These are phyloP conservation scores for Hydrochoerus hydrochaeris DNA, from an alignment of 2,113 vertebrate species.

Conservation along the genomic window DNA sequence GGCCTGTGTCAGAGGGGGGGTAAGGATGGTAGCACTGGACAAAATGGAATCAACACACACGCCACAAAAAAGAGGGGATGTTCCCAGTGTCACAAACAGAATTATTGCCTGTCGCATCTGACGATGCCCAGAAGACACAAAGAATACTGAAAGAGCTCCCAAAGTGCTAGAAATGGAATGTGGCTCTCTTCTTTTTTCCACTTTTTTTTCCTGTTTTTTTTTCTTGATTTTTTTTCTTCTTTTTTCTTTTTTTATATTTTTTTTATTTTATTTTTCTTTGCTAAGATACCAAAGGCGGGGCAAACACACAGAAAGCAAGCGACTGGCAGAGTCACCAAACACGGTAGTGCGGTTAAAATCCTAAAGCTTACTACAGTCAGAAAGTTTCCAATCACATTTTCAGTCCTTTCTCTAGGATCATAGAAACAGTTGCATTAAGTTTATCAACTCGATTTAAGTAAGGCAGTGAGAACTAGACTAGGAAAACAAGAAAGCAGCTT, in stretches of 20 bases:
- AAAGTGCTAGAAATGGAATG: slow-evolving; percentile 91
- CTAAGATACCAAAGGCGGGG: slow-evolving; percentile 89
- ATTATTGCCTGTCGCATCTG: slow-evolving; percentile 91
- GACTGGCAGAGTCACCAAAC: slow-evolving; percentile 91
- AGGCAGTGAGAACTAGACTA: slow-evolving; percentile 93
- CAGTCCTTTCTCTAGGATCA: slow-evolving; percentile 87
- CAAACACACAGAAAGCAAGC: slow-evolving; percentile 90
- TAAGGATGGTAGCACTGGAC: slow-evolving; percentile 87
- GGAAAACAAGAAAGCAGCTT: slow-evolving; percentile 90
- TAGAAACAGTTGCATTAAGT: slow-evolving; percentile 92
- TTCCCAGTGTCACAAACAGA: slow-evolving; percentile 92
- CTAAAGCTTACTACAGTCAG: slow-evolving; percentile 92
- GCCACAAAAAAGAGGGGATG: slow-evolving; percentile 88
- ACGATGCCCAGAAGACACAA: slow-evolving; percentile 89
- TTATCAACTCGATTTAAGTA: slow-evolving; percentile 92
- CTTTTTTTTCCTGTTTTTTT: slow-evolving; percentile 59
- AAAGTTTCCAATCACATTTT: slow-evolving; percentile 86
- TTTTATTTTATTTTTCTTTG: slow-evolving; percentile 81
- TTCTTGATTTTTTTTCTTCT: background rate
- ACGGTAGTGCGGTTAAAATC: slow-evolving; percentile 91
- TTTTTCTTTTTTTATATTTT: slow-evolving; percentile 67
- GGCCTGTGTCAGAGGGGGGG: slow-evolving; percentile 87
- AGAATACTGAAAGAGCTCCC: slow-evolving; percentile 86
- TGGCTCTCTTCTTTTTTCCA: slow-evolving; percentile 70
- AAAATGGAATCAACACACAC: slow-evolving; percentile 91